Percentiles rank a stretch among this genome's conserved stretches.
phyloP scores from a whole-genome alignment of 2,797 vertebrate species.

The Pelochelys cantorii region DNA sequence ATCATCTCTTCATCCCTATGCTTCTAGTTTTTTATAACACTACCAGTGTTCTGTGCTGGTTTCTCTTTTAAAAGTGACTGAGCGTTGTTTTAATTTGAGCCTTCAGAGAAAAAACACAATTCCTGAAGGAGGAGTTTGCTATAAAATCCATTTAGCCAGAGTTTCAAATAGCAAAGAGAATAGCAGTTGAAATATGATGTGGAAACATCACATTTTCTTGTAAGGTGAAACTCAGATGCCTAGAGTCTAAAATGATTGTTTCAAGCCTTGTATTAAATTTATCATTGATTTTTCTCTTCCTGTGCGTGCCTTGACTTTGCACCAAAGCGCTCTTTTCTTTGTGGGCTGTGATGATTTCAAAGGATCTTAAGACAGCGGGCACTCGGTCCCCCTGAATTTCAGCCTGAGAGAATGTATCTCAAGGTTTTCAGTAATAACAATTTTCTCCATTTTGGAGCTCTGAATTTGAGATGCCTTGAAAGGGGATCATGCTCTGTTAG shows the following conservation, averaged over 20 bases:
- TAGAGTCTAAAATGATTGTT: not conserved
- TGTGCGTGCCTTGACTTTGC: not conserved
- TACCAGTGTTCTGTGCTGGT: not conserved
- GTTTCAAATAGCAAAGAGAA: not conserved
- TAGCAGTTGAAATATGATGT: not conserved
- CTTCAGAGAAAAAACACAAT: not conserved
- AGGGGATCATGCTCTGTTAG: not conserved
- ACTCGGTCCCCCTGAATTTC: not conserved
- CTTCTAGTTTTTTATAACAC: not conserved
- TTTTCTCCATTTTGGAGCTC: not conserved
- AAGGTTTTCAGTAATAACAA: not conserved
- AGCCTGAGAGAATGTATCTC: not conserved
- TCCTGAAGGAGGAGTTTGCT: not conserved
- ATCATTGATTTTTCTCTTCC: not conserved
- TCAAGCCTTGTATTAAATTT: not conserved
- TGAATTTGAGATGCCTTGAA: rapidly evolving
- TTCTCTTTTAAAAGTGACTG: not conserved
- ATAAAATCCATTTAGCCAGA: not conserved
- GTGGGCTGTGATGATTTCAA: not conserved
- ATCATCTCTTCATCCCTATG: not conserved
- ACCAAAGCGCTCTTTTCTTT: not conserved
- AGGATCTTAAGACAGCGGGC: not conserved
- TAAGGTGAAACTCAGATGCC: not conserved
- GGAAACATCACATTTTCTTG: not conserved
- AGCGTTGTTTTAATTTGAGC: not conserved